Evolutionary conservation across 2,888 invertebrate species (phyloP).

Genomic region (Candidula unifasciata): DNA sequence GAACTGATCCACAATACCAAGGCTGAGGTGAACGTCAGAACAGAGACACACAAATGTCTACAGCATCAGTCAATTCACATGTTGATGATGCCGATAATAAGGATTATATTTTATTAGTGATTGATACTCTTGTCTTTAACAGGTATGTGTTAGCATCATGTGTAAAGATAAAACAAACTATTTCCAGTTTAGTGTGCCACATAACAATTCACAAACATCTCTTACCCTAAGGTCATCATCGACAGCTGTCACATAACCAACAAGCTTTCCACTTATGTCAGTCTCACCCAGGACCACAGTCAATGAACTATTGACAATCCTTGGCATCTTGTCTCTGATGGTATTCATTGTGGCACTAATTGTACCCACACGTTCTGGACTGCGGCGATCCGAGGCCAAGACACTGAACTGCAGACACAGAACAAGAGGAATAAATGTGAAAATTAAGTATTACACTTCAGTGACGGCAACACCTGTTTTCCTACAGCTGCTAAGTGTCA

Average conservation of each 20-base stretch:
- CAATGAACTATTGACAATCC: constrained; percentile 59
- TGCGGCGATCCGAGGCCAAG: constrained; percentile 59
- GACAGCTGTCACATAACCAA: constrained; percentile 58
- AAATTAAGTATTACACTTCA: not conserved
- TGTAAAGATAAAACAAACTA: no score
- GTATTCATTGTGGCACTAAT: constrained; percentile 60
- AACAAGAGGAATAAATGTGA: not conserved
- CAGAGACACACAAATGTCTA: no score
- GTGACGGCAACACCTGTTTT: not conserved
- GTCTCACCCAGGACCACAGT: constrained; percentile 57
- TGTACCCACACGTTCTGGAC: constrained; percentile 51
- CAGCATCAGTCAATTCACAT: no score
- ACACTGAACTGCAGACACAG: constrained; percentile 58
- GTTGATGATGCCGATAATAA: no score
- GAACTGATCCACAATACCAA: no score
- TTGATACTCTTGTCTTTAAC: no score
- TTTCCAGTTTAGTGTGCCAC: not conserved
- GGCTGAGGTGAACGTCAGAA: no score
- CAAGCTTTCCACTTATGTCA: constrained; percentile 51
- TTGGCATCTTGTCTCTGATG: constrained; percentile 60
- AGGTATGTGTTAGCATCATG: no score
- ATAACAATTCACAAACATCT: not conserved
- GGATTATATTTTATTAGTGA: no score
- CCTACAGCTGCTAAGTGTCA: not conserved
- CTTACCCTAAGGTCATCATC: constrained; percentile 65